A percentile compares a stretch with the other conserved stretches of the same genome.
These are phyloP conservation scores for Siniperca chuatsi DNA, from an alignment of 2,113 vertebrate genomes.

Conservation along the genomic window DNA sequence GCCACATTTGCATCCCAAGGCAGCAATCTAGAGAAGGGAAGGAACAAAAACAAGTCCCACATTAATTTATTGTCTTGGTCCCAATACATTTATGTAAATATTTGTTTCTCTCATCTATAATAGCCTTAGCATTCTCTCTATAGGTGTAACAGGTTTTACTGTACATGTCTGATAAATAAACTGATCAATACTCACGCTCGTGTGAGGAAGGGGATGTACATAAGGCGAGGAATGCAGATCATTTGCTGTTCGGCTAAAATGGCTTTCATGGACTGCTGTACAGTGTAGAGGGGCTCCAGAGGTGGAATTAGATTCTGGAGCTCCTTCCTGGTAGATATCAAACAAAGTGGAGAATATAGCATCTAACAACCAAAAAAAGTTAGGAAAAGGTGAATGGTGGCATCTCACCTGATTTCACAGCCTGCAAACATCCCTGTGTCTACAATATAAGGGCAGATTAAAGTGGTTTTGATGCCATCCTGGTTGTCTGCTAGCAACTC, in stretches of 20 bases:
- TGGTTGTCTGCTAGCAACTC: conserved; percentile 74
- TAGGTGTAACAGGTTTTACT: neutral
- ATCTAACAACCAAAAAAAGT: neutral
- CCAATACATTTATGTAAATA: neutral
- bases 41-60: neutral
- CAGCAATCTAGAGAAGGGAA: conserved; percentile 61
- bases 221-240: conserved; percentile 74
- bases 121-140: neutral
- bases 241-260: conserved; percentile 78
- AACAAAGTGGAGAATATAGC: neutral
- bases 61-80: neutral
- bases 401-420: conserved; percentile 75
- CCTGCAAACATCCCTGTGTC: conserved; percentile 80
- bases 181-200: conserved; percentile 68
- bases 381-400: neutral
- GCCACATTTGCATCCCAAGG: conserved; percentile 80
- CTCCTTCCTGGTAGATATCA: conserved; percentile 67
- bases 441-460: conserved; percentile 81
- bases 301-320: conserved; percentile 65
- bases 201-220: conserved; percentile 75
- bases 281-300: conserved; percentile 78
- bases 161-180: neutral
- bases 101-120: neutral
- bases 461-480: conserved; percentile 79
- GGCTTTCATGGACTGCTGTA: conserved; percentile 78